phyloP scores from a whole-genome alignment of 2,113 vertebrate genomes.

The Apeltes quadracus region DNA sequence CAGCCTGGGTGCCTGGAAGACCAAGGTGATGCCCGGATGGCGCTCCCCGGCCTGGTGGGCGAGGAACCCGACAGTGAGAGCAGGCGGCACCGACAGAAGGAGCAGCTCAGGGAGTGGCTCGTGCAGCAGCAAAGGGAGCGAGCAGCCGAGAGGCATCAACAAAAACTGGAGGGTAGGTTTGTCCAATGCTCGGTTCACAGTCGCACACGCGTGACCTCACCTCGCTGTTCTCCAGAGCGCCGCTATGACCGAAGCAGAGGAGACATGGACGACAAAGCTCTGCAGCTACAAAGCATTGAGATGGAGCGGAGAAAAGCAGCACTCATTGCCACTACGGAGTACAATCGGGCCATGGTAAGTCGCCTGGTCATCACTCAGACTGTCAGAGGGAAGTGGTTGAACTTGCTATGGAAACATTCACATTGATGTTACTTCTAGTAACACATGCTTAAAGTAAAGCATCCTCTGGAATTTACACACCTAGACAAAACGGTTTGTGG shows the following conservation, averaged over 20 bases:
- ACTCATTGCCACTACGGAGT: slow-evolving; percentile 80
- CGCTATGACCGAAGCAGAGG: slow-evolving; percentile 73
- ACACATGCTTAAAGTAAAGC: not conserved
- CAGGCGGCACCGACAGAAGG: slow-evolving; percentile 82
- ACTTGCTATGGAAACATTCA: not conserved
- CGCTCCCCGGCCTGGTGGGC: slow-evolving; percentile 86
- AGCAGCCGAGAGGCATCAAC: slow-evolving; percentile 65
- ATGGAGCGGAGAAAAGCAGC: slow-evolving; percentile 70
- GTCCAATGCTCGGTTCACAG: no score
- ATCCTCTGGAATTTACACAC: no score
- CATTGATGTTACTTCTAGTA: not conserved
- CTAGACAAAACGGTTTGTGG: no score
- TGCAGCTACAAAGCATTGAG: slow-evolving; percentile 80
- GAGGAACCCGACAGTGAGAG: slow-evolving; percentile 81
- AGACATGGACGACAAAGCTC: slow-evolving; percentile 76
- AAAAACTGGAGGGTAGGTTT: slow-evolving; percentile 76
- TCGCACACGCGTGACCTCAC: not conserved
- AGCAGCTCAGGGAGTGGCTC: slow-evolving; percentile 84
- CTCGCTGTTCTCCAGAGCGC: slow-evolving; percentile 73
- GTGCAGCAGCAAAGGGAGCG: slow-evolving; percentile 84
- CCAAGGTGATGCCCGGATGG: slow-evolving; percentile 61
- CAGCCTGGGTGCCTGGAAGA: slow-evolving; percentile 79
- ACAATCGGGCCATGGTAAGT: slow-evolving; percentile 85
- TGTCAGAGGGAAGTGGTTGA: not conserved
- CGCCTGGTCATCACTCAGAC: not conserved